A percentile compares a stretch with the other conserved stretches of the same genome.
phyloP scores from a whole-genome alignment of 2,113 vertebrate genomes.

The Axis porcinus region DNA sequence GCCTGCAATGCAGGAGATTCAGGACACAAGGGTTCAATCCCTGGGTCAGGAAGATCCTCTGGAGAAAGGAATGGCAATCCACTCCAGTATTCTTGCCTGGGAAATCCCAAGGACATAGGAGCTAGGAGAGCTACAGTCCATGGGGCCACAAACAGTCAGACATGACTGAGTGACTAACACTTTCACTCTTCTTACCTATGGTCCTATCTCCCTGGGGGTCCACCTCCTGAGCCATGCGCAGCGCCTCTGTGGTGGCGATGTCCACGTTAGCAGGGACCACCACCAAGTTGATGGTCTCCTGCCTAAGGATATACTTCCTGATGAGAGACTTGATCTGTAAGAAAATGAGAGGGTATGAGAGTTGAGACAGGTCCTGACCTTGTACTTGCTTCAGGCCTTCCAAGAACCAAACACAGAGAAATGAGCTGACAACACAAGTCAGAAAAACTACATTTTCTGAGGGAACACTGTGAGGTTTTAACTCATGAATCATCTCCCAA shows the following conservation, averaged over 20 bases:
- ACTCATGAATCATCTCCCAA: background rate
- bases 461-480: background rate
- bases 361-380: background rate
- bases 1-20: background rate
- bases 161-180: background rate
- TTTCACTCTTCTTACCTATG: constrained; percentile 79
- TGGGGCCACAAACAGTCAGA: background rate
- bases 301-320: constrained; percentile 81
- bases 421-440: background rate
- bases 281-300: constrained; percentile 91
- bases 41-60: background rate
- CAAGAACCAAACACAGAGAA: background rate
- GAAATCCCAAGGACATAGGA: background rate
- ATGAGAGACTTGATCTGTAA: constrained; percentile 89
- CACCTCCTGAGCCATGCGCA: constrained; percentile 91
- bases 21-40: background rate
- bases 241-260: constrained; percentile 92
- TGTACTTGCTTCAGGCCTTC: background rate
- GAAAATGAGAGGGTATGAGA: background rate
- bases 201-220: constrained; percentile 91
- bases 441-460: background rate
- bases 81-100: background rate
- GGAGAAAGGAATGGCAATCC: background rate
- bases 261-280: constrained; percentile 92
- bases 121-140: background rate